Conservation (phyloP, 2,113 vertebrate genomes). For the Apteryx owenii region DNA sequence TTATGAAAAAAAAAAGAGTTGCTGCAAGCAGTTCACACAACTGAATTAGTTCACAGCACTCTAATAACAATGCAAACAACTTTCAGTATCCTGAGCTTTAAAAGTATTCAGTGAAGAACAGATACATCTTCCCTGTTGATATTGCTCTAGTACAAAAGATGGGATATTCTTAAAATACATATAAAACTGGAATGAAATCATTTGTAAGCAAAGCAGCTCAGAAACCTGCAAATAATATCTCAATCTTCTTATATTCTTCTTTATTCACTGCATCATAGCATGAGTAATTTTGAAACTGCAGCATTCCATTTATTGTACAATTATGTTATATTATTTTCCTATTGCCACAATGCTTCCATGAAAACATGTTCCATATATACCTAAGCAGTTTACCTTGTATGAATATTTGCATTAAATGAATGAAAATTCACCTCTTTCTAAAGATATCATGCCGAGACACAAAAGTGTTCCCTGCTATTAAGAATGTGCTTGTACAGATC, state of each 20-base stretch:
- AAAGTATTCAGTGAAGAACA: slow-evolving; percentile 26
- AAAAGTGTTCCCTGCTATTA: slow-evolving; percentile 78
- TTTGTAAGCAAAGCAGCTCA: slow-evolving; percentile 65
- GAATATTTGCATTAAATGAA: slow-evolving; percentile 84
- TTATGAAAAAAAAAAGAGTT: not conserved
- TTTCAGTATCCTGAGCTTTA: slow-evolving; percentile 45
- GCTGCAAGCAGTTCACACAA: not conserved
- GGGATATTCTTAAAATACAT: slow-evolving; percentile 58
- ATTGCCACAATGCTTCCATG: slow-evolving; percentile 73
- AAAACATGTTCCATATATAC: slow-evolving; percentile 72
- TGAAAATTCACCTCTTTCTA: slow-evolving; percentile 76
- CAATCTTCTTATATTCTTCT: slow-evolving; percentile 56
- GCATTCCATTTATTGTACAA: slow-evolving; percentile 77
- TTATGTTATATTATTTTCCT: slow-evolving; percentile 80
- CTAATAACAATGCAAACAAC: slow-evolving; percentile 34
- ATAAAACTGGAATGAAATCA: slow-evolving; percentile 64
- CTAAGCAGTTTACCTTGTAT: slow-evolving; percentile 77
- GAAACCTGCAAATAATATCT: slow-evolving; percentile 52
- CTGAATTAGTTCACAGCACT: slow-evolving; percentile 23
- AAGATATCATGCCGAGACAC: slow-evolving; percentile 76
- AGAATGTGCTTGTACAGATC: slow-evolving; percentile 69
- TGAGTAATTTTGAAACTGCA: slow-evolving; percentile 71
- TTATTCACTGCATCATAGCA: slow-evolving; percentile 52
- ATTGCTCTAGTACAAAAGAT: slow-evolving; percentile 59
- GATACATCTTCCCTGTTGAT: not conserved